Evolutionary conservation across 2,888 invertebrate species (phyloP).

Genomic region (Nudaria mundana): DNA sequence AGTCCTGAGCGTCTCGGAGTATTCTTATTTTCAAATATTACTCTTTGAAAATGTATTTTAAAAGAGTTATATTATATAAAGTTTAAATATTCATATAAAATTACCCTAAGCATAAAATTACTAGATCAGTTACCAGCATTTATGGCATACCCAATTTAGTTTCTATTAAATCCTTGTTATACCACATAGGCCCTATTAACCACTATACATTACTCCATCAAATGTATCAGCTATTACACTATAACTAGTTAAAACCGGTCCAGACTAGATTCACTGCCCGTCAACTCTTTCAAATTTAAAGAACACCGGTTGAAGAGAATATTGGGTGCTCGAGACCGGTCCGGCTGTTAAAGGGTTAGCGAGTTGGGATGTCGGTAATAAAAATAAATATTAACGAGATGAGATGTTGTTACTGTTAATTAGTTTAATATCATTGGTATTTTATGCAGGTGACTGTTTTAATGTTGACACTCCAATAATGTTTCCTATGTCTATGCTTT

Average conservation of each 20-base stretch:
- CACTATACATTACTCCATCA: constrained; percentile 25
- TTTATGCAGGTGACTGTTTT: no score
- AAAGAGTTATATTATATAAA: no score
- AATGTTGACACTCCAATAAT: no score
- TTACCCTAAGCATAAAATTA: constrained; percentile 21
- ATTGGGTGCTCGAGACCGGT: constrained; percentile 31
- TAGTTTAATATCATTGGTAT: no score
- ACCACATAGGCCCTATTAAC: constrained; percentile 24
- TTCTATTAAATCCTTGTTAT: constrained; percentile 25
- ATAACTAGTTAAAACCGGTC: constrained; percentile 28
- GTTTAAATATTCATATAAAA: constrained; percentile 12
- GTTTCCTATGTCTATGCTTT: no score
- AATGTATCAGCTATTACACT: constrained; percentile 16
- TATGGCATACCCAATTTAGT: constrained; percentile 14
- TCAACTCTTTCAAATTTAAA: constrained; percentile 35
- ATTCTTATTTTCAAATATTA: no score
- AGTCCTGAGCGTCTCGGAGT: no score
- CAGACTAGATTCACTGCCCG: constrained; percentile 26
- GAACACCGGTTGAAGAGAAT: constrained; percentile 37
- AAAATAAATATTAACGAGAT: constrained; percentile 4
- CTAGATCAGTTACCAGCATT: constrained; percentile 17
- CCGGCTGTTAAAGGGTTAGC: constrained; percentile 20
- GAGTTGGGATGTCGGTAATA: constrained; percentile 3
- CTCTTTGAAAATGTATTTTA: no score
- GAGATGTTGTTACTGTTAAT: constrained; percentile 1